phyloP scores from a whole-genome alignment of 2,797 vertebrate genomes.

The Adelosebastes latens region DNA sequence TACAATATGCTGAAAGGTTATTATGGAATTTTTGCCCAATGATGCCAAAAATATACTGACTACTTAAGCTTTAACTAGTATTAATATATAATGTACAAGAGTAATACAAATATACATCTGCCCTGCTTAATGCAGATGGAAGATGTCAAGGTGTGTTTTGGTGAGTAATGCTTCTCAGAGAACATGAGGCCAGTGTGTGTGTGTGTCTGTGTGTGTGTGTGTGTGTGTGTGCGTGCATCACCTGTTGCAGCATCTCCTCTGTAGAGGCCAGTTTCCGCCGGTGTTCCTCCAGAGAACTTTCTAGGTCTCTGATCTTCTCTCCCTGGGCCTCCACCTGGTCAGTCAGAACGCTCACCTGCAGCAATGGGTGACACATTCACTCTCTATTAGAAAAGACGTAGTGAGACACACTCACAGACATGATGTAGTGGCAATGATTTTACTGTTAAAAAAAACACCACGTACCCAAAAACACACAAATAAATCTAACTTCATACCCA shows the following conservation, averaged over 20 bases:
- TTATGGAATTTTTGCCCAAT: too few relatives aligned
- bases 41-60: too few relatives aligned
- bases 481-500: not conserved
- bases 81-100: too few relatives aligned
- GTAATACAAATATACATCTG: too few relatives aligned
- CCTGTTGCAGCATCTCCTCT: conserved; percentile 98
- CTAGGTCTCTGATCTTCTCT: conserved; percentile 96
- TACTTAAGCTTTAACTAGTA: too few relatives aligned
- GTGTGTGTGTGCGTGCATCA: conserved; percentile 52
- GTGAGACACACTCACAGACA: not conserved
- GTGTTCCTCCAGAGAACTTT: conserved; percentile 93
- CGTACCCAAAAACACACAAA: not conserved
- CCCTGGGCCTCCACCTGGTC: conserved; percentile 99
- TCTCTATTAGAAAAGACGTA: not conserved
- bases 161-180: too few relatives aligned
- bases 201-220: not conserved
- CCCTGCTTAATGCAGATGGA: too few relatives aligned
- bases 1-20: too few relatives aligned
- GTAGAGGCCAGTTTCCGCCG: conserved; percentile 93
- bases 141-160: too few relatives aligned
- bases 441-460: not conserved
- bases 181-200: too few relatives aligned
- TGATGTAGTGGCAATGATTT: not conserved
- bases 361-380: conserved; percentile 42
- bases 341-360: conserved; percentile 95